Percentiles rank a stretch among this genome's conserved stretches.
phyloP scores from a whole-genome alignment of 2,888 invertebrate genomes.

The Plebejus argus region DNA sequence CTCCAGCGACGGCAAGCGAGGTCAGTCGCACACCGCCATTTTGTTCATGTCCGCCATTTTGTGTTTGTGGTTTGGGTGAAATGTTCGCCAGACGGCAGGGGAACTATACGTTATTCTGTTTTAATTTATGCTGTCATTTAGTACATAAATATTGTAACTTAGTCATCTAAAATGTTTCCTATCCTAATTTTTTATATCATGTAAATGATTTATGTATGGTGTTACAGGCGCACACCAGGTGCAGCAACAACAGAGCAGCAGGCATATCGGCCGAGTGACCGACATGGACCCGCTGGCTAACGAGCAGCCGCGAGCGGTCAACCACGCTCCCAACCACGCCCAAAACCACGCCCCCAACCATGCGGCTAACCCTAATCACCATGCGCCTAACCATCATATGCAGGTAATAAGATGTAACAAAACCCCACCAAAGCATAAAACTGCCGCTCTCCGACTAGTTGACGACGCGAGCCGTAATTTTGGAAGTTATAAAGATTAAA shows the following conservation, averaged over 20 bases:
- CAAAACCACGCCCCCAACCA: background rate
- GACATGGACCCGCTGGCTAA: conserved; percentile 95
- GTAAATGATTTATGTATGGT: background rate
- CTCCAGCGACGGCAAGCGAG: conserved; percentile 67
- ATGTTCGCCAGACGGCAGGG: background rate
- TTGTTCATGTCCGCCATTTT: background rate
- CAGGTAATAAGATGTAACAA: conserved; percentile 3
- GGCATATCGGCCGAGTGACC: conserved; percentile 93
- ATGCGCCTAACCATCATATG: conserved; percentile 1
- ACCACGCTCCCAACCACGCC: conserved; percentile 39
- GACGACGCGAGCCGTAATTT: too few species aligned
- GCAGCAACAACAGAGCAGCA: conserved; percentile 72
- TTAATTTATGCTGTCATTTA: background rate
- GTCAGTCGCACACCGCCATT: conserved; percentile 45
- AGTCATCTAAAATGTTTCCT: background rate
- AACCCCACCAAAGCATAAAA: too few species aligned
- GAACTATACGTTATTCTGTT: background rate
- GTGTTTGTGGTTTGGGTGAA: background rate
- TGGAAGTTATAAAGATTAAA: too few species aligned
- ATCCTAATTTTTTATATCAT: background rate
- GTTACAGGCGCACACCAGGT: conserved; percentile 53
- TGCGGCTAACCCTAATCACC: background rate
- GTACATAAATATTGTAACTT: background rate
- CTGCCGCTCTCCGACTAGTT: too few species aligned
- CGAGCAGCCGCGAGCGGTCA: conserved; percentile 51